Conservation (phyloP, 2,888 invertebrate species). For the Amiota communis region DNA sequence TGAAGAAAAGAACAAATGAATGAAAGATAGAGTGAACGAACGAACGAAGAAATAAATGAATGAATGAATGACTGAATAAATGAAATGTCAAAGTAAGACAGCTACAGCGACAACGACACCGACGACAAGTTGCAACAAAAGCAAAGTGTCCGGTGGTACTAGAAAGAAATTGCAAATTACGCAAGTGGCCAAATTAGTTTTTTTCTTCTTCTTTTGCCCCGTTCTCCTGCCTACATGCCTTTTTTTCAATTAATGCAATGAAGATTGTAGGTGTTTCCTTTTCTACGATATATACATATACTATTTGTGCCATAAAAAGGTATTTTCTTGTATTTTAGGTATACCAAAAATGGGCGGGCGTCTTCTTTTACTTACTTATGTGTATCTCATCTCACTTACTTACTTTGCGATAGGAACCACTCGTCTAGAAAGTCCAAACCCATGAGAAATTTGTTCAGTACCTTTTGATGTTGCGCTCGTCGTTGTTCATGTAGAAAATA, state of each 20-base stretch:
- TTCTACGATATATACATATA: neutral
- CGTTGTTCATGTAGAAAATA: neutral
- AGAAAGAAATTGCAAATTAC: conserved; percentile 6
- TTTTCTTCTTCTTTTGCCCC: too few relatives aligned
- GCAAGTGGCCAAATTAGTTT: neutral
- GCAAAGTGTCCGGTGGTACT: neutral
- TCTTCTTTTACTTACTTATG: neutral
- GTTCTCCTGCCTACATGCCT: too few relatives aligned
- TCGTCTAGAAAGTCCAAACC: conserved; percentile 72
- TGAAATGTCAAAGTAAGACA: conserved; percentile 33
- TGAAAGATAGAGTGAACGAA: conserved; percentile 4
- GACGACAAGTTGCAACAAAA: conserved; percentile 17
- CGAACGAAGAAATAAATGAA: conserved; percentile 19
- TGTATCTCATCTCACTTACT: conserved; percentile 39
- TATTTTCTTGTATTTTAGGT: neutral
- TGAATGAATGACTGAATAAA: conserved; percentile 3
- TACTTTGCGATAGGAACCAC: conserved; percentile 73
- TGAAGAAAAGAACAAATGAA: conserved; percentile 23
- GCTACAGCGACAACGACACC: neutral
- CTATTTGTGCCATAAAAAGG: too few relatives aligned
- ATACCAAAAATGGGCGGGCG: neutral
- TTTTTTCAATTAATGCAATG: neutral
- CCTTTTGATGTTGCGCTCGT: conserved; percentile 11
- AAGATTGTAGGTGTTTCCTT: conserved; percentile 2
- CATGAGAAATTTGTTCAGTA: conserved; percentile 52